Evolutionary conservation across 2,797 vertebrate species (phyloP).

Genomic region (Phrynocephalus vlangalii): DNA sequence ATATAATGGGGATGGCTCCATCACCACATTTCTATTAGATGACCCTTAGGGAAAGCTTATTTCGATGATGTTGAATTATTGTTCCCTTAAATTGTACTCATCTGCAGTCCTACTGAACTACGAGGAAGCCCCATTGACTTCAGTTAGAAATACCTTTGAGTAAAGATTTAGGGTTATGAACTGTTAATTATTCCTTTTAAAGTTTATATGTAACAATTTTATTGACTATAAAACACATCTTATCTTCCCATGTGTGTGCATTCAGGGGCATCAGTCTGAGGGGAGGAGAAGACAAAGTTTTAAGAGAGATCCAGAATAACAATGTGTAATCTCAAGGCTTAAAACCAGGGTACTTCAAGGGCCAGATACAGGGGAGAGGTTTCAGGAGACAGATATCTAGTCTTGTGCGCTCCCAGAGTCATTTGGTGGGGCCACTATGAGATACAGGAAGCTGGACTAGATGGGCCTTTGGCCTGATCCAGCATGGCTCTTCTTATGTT

Average conservation of each 20-base stretch:
- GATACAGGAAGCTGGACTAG: no score
- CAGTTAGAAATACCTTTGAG: background rate
- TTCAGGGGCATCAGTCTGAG: background rate
- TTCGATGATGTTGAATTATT: background rate
- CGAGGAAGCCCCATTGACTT: background rate
- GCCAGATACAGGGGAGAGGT: no score
- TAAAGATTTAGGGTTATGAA: background rate
- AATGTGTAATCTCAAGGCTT: no score
- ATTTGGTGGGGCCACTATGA: no score
- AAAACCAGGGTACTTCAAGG: no score
- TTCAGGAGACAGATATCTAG: no score
- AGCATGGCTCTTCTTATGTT: no score
- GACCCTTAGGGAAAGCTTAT: background rate
- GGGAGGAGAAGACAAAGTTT: background rate
- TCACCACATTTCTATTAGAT: background rate
- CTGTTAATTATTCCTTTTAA: background rate
- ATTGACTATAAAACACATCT: background rate
- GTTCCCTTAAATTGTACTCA: no score
- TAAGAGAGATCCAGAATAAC: no score
- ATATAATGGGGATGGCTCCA: background rate
- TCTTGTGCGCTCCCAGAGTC: no score
- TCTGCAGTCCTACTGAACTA: background rate
- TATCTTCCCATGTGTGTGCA: background rate
- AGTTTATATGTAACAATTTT: background rate
- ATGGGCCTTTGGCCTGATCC: no score